Conservation (phyloP, 2,113 vertebrate genomes). For the Eonycteris spelaea region DNA sequence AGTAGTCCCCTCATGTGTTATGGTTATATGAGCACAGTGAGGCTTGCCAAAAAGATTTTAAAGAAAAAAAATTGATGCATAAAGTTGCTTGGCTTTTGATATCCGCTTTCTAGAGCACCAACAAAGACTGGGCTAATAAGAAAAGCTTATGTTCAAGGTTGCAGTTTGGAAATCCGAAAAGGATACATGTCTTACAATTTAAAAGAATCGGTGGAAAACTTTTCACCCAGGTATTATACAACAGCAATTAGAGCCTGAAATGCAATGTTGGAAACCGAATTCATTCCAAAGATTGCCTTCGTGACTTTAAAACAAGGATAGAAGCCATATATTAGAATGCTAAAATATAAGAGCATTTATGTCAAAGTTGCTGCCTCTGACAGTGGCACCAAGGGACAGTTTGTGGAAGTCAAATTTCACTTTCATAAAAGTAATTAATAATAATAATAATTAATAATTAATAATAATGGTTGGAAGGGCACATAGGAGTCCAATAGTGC, state of each 20-base stretch:
- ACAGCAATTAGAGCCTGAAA: background rate
- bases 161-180: background rate
- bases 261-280: background rate
- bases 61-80: background rate
- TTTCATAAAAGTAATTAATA: background rate
- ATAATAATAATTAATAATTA: background rate
- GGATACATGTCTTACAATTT: background rate
- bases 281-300: background rate
- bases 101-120: constrained; percentile 45
- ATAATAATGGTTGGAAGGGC: background rate
- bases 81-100: constrained; percentile 38
- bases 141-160: constrained; percentile 57
- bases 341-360: background rate
- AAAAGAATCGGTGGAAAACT: background rate
- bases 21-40: background rate
- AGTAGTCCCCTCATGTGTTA: background rate
- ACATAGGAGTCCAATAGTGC: background rate
- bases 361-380: background rate
- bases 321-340: background rate
- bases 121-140: constrained; percentile 46
- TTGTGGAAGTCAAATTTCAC: background rate
- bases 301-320: background rate
- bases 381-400: background rate
- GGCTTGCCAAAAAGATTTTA: constrained; percentile 40
- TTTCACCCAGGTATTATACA: background rate